Base-by-base conservation (phyloP, 2,113 vertebrate species). In the Scolopax mira region DNA sequence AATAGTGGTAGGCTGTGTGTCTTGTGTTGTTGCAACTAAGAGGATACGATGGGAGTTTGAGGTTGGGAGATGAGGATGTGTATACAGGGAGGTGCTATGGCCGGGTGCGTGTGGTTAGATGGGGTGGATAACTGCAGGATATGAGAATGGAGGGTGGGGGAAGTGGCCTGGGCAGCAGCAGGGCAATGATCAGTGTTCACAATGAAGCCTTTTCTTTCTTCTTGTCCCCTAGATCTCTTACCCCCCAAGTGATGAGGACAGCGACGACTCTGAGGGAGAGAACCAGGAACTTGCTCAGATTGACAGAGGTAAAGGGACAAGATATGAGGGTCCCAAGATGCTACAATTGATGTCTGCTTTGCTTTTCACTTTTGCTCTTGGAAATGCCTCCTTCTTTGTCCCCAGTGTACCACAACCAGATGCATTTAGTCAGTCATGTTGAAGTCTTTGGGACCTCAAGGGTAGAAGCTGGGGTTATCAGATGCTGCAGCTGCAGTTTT, bases 241-340 rank as follows among this genome's bases (percentile, higher is more conserved):
- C 95, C 98, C 99, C 90, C 98, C 98, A 94, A 98, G 98, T 95
- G 98, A 99, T 94, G 99, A 98, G 91, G 98, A 99, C 97, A 99
- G 98, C 41, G 99, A 99, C 18, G 98, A 99, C 96, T 99, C 98
- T 66, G 99, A 99, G 93, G 99, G 98, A 83, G 99, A 99, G 96
- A 99, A 99, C 97, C 99, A 99, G 96, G 99, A 99, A 96, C 98
- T 99, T 96, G 99, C 98, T 95, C 99, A 99, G 97, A 99, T 99
- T 62, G 98, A 99, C 94, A 98, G 98, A 98, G 99, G 99, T 99
- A 96, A 97, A 94, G 65, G 57, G 60, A 75, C 67, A 69, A 92
- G 85, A 62, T 55, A 89, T 39, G 44, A 85, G 88, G 41, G 60
- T 66, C 42, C 52, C 11, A 48, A 69, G 30, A 77, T 79, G 18